A percentile compares a stretch with the other conserved stretches of the same genome.
Evolutionary conservation across 1,140 invertebrate genomes (phyloP).

Genomic region (Eupristina koningsbergeri): DNA sequence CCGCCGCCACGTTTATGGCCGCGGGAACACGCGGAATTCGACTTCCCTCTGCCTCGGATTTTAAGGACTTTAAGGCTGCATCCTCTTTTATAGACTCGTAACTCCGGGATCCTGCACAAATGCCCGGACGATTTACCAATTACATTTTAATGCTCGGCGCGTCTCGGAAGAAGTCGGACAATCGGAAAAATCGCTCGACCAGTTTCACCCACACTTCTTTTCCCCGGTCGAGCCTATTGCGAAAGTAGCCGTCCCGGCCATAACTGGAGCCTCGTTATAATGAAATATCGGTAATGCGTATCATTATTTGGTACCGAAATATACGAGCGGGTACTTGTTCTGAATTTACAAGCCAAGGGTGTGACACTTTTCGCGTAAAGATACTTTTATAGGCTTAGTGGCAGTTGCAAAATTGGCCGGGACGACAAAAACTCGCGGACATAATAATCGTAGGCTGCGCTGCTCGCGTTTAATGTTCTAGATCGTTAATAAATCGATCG

Average conservation of each 20-base stretch:
- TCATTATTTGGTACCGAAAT: neutral
- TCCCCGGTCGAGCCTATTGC: neutral
- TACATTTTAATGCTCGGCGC: too few relatives aligned
- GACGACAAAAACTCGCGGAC: too few relatives aligned
- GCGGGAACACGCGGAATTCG: neutral
- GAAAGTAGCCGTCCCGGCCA: neutral
- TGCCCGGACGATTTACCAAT: neutral
- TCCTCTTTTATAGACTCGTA: too few relatives aligned
- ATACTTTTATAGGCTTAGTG: neutral
- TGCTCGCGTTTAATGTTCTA: too few relatives aligned
- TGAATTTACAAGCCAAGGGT: neutral
- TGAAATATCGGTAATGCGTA: neutral
- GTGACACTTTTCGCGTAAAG: neutral
- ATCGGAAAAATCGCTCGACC: neutral
- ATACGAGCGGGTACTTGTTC: neutral
- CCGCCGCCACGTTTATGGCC: neutral
- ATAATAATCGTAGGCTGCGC: too few relatives aligned
- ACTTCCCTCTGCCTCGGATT: neutral
- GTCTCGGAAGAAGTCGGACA: too few relatives aligned
- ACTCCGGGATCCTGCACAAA: neutral
- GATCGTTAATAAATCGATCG: too few relatives aligned
- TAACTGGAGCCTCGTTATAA: neutral
- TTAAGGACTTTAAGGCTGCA: neutral
- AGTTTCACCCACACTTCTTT: too few relatives aligned
- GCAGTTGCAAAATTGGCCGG: neutral